Percentiles rank a stretch among this genome's conserved stretches.
Evolutionary conservation across 1,140 invertebrate species (phyloP).

Genomic region (Drosophila funebris): DNA sequence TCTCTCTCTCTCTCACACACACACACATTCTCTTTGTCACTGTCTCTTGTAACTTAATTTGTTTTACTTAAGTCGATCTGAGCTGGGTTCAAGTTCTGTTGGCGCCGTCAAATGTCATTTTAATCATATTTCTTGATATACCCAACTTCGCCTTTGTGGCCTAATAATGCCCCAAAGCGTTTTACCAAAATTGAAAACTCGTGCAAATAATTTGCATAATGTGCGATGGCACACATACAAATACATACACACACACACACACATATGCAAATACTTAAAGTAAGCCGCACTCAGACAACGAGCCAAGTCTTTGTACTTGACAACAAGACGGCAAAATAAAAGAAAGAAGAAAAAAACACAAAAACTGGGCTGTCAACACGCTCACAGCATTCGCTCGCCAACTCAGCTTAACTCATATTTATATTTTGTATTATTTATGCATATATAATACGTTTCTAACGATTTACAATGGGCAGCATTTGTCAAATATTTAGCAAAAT

Average conservation of each 20-base stretch:
- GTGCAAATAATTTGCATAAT: constrained; percentile 80
- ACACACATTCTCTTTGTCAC: neutral
- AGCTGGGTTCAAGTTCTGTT: constrained; percentile 31
- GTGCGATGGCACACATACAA: constrained; percentile 26
- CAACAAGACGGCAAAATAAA: constrained; percentile 18
- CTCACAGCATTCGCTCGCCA: constrained; percentile 38
- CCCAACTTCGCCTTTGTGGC: constrained; percentile 40
- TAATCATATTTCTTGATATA: constrained; percentile 64
- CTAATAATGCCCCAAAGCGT: constrained; percentile 72
- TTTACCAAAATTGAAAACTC: constrained; percentile 79
- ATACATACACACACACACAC: constrained; percentile 8
- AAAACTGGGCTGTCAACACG: constrained; percentile 41
- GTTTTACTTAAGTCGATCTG: constrained; percentile 36
- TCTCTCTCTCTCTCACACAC: neutral
- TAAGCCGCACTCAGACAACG: constrained; percentile 40
- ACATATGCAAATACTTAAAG: neutral
- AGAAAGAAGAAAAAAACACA: constrained; percentile 6
- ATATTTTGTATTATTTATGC: constrained; percentile 75
- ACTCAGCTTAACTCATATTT: constrained; percentile 59
- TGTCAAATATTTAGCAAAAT: neutral
- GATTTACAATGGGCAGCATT: neutral
- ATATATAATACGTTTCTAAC: constrained; percentile 53
- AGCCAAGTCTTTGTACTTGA: constrained; percentile 42
- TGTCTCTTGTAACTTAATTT: constrained; percentile 53
- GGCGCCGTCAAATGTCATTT: constrained; percentile 60